Evolutionary conservation across 2,888 invertebrate genomes (phyloP), one percentile per base, ranked within the genome.

Genomic region (Agonopterix heracliana): DNA sequence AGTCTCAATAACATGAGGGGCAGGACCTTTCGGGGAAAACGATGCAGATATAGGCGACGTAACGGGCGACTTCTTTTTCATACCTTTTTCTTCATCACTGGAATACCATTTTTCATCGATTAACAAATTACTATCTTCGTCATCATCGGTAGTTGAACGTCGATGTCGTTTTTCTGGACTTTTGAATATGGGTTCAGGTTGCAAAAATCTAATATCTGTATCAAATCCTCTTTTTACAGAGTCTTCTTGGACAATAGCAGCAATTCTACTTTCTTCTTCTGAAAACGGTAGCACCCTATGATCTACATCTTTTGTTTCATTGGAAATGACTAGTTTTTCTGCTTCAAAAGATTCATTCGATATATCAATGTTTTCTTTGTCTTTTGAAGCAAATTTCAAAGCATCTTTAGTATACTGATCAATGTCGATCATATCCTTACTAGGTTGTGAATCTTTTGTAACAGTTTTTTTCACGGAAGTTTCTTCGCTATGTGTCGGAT

Each of bases 101-200:
- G 95, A 95, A 69, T 95, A 95, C 93, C 95, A 95, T 76, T 93
- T 92, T 61, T 90, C 90, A 58, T 90, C 90, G 52, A 90, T 90
- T 53, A 86, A 75, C 57, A 90, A 75, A 71, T 90, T 90, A 50
- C 90, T 90, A 56, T 91, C 91, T 63, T 91, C 91, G 53, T 91
- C 91, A 48, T 90, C 89, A 59, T 90, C 90, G 48, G 89, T 91
- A 46, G 89, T 89, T 34, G 87, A 88, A 1, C 84, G 82, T 44
- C 89, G 81, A 61, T 82, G 76, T 56, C 81, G 69, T 63, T 86
- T 87, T 57, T 83, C 84, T 38, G 82, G 71, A 67, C 78, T 85
- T 73, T 84, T 86, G 54, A 81, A 86, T 54, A 86, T 66, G n/a
- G 79, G 79, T 53, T 82, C 85, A n/a, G 88, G 84, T 60, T 82